Evolutionary conservation across 2,113 vertebrate genomes (phyloP).

Genomic region (Balaeniceps rex): DNA sequence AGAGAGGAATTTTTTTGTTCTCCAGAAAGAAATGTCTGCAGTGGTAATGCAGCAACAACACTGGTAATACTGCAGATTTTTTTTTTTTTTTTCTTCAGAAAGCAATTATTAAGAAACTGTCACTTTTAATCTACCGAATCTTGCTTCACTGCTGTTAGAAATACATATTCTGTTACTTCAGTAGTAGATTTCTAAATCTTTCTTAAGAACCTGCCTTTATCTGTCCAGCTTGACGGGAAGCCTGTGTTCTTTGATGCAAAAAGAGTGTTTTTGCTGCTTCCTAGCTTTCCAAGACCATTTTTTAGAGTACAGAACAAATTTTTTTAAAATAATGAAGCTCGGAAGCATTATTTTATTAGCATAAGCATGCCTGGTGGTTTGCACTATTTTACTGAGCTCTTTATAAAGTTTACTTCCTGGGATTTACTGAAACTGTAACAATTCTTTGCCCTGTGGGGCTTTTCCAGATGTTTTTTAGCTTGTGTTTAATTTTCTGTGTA

Average conservation of each 20-base stretch:
- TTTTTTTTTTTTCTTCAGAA: not conserved
- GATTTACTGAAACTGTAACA: not conserved
- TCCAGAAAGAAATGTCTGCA: not conserved
- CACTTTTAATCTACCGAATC: not conserved
- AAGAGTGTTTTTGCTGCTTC: not conserved
- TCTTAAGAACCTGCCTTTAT: not conserved
- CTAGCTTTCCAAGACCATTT: not conserved
- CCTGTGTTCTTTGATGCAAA: not conserved
- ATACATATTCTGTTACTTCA: rapidly evolving
- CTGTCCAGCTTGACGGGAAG: not conserved
- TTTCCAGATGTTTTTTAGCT: not conserved
- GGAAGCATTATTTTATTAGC: not conserved
- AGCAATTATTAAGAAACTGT: not conserved
- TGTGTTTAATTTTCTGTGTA: not conserved
- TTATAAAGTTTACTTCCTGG: not conserved
- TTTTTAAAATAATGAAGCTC: not conserved
- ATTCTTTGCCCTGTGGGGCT: not conserved
- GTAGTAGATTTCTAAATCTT: not conserved
- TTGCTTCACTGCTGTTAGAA: not conserved
- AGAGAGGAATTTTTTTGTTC: not conserved
- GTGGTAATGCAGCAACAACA: not conserved
- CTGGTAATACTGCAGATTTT: not conserved
- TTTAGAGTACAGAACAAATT: not conserved
- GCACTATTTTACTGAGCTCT: not conserved
- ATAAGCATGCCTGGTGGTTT: not conserved